Conservation (phyloP, 2,113 vertebrate species). For the Casuarius casuarius region DNA sequence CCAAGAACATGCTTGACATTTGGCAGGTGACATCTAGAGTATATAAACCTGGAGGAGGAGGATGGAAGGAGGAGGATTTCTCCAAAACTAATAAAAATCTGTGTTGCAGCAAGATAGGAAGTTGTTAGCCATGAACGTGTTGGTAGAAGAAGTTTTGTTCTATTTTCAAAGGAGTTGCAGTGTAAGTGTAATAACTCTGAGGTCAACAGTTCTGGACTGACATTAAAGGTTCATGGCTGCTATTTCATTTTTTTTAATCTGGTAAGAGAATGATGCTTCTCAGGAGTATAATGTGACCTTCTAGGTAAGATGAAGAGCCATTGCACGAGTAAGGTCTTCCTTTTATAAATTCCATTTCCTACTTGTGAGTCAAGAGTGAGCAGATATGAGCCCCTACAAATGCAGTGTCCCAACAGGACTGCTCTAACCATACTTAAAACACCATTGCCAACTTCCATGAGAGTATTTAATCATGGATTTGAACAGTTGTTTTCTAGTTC, state of each 20-base stretch:
- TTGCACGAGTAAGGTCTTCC: background rate
- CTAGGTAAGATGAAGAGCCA: background rate
- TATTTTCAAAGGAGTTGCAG: background rate
- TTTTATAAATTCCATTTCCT: background rate
- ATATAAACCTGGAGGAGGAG: background rate
- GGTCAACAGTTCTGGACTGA: background rate
- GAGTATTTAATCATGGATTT: background rate
- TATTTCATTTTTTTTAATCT: background rate
- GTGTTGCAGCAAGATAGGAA: background rate
- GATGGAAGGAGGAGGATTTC: background rate
- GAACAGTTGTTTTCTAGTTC: background rate
- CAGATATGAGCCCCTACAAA: background rate
- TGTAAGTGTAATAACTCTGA: background rate
- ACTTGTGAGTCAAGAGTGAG: background rate
- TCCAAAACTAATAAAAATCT: background rate
- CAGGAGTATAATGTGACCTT: background rate
- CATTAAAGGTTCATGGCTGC: background rate
- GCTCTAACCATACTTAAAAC: background rate
- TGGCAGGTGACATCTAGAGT: background rate
- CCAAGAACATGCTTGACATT: background rate
- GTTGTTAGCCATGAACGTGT: rapidly evolving
- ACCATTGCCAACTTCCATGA: background rate
- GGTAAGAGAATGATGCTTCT: background rate
- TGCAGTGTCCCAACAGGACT: background rate
- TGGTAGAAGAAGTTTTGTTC: background rate